Evolutionary conservation across 2,113 vertebrate species (phyloP).

Genomic region (Boulengeromyrus knoepffleri): DNA sequence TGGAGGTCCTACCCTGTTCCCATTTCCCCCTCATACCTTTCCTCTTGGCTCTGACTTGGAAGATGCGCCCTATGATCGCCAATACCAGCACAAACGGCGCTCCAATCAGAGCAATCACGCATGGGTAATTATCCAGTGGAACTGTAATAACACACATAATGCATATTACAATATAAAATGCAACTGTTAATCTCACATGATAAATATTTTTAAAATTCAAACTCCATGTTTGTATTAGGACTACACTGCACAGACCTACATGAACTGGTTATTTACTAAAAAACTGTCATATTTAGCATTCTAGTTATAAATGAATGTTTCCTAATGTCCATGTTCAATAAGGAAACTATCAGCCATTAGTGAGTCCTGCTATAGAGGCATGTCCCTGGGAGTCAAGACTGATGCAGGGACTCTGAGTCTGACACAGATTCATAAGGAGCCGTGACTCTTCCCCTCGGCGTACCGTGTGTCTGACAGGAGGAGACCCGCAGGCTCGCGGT

Average conservation of each 20-base stretch:
- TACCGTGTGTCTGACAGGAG: neutral
- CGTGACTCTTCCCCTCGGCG: neutral
- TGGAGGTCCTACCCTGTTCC: neutral
- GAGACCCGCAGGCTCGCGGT: neutral
- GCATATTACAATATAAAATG: no score
- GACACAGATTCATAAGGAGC: neutral
- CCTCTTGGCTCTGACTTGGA: neutral
- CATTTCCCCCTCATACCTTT: neutral
- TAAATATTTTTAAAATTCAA: no score
- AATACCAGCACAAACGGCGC: no score
- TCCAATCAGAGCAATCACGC: neutral
- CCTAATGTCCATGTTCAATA: neutral
- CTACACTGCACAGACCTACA: no score
- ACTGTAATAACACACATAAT: neutral
- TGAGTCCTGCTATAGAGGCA: neutral
- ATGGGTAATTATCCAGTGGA: neutral
- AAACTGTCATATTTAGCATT: no score
- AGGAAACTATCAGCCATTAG: neutral
- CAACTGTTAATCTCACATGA: no score
- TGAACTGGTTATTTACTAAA: no score
- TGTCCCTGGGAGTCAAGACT: neutral
- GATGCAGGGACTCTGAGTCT: neutral
- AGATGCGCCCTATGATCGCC: neutral
- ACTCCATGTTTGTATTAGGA: no score
- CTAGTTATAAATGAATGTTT: no score